These are phyloP conservation scores for Diabrotica balteata DNA, from an alignment of 2,888 invertebrate species.

Conservation along the genomic window DNA sequence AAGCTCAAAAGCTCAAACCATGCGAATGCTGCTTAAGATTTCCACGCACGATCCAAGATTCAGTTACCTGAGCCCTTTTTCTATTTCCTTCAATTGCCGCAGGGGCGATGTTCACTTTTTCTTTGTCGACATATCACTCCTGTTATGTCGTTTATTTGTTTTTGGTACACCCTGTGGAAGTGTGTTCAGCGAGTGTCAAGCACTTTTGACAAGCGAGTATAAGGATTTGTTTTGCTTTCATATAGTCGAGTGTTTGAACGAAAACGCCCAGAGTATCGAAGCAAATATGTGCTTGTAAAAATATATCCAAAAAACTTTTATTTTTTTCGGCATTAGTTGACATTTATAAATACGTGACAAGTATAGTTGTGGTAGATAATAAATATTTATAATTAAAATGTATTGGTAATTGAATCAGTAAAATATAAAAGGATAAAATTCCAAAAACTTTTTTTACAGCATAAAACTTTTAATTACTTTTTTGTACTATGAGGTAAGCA, in stretches of 20 bases:
- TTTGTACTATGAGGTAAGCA: no score
- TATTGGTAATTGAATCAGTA: no score
- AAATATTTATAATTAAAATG: no score
- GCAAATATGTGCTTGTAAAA: no score
- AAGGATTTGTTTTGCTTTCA: constrained; percentile 11
- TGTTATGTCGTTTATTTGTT: constrained; percentile 24
- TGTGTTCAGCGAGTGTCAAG: constrained; percentile 27
- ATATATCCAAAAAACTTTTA: no score
- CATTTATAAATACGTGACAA: no score
- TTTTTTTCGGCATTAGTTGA: no score
- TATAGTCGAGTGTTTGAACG: neutral
- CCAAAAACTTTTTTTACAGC: no score
- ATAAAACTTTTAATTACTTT: no score
- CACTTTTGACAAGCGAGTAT: constrained; percentile 18
- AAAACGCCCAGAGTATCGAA: no score
- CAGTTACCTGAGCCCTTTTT: constrained; percentile 48
- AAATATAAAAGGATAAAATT: no score
- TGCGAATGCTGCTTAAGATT: constrained; percentile 38
- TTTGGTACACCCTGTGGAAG: constrained; percentile 14
- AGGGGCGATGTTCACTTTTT: constrained; percentile 29
- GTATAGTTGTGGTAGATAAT: no score
- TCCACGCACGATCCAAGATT: constrained; percentile 48
- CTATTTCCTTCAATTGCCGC: constrained; percentile 17
- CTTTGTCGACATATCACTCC: constrained; percentile 9
- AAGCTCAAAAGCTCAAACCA: constrained; percentile 34